Conservation (phyloP, 2,888 invertebrate species). For the Sympetrum striolatum region DNA sequence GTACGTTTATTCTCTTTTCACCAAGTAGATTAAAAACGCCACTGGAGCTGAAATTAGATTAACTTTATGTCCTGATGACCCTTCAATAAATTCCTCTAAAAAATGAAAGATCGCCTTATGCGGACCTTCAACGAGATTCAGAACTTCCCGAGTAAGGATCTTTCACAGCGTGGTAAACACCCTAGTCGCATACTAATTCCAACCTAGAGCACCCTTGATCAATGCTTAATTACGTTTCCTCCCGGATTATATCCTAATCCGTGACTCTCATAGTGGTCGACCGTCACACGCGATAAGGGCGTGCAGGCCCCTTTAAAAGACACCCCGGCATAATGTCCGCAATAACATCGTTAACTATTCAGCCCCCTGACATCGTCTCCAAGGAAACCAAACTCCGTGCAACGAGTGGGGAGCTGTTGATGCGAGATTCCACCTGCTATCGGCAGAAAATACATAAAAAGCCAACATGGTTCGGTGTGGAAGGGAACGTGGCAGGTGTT, state of each 20-base stretch:
- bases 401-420: neutral
- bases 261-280: neutral
- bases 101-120: neutral
- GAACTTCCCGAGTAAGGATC: neutral
- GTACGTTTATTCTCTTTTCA: neutral
- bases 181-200: neutral
- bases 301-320: neutral
- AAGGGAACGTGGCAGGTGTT: neutral
- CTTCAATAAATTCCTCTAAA: neutral
- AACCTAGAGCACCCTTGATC: neutral
- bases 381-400: neutral
- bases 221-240: conserved; percentile 10
- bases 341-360: conserved; percentile 12
- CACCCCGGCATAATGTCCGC: conserved; percentile 4
- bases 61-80: neutral
- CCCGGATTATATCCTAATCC: conserved; percentile 15
- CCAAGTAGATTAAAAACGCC: neutral
- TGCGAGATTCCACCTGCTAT: neutral
- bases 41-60: neutral
- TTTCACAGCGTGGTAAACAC: neutral
- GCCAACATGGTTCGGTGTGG: neutral
- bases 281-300: neutral
- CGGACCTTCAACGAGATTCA: neutral
- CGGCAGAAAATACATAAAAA: neutral
- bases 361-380: neutral